phyloP scores from a whole-genome alignment of 2,113 vertebrate genomes.

The Archilochus colubris region DNA sequence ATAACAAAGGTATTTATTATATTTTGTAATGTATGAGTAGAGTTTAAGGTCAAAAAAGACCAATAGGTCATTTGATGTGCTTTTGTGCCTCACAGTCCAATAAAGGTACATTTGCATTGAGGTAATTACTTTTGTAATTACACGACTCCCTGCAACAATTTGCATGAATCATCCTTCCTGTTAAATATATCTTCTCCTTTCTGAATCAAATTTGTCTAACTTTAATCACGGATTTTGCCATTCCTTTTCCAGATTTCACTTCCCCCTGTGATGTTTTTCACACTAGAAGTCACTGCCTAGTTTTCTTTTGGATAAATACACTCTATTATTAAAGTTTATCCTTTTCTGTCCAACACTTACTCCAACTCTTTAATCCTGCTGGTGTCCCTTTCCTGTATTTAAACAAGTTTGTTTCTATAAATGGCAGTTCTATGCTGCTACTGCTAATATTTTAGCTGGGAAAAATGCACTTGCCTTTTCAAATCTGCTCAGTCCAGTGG shows the following conservation, averaged over 20 bases:
- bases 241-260: not conserved
- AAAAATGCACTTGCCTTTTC: not conserved
- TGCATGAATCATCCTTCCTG: conserved; percentile 35
- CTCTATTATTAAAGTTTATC: not conserved
- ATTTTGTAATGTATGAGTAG: not conserved
- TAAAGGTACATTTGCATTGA: conserved; percentile 24
- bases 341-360: not conserved
- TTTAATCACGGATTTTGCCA: not conserved
- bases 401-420: not conserved
- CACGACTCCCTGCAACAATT: not conserved
- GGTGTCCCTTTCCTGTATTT: not conserved
- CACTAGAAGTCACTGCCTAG: not conserved
- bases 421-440: not conserved
- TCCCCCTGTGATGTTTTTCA: not conserved
- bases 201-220: conserved; percentile 9
- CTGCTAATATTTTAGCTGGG: not conserved
- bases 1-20: not conserved
- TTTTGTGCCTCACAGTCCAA: not conserved
- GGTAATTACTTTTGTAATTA: conserved; percentile 41
- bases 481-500: not conserved
- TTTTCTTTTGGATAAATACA: not conserved
- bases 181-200: conserved; percentile 33
- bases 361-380: not conserved
- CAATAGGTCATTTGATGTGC: not conserved
- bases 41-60: not conserved